These are phyloP conservation scores for Berghia stephanieae DNA, from an alignment of 1,140 invertebrate species.

Conservation along the genomic window DNA sequence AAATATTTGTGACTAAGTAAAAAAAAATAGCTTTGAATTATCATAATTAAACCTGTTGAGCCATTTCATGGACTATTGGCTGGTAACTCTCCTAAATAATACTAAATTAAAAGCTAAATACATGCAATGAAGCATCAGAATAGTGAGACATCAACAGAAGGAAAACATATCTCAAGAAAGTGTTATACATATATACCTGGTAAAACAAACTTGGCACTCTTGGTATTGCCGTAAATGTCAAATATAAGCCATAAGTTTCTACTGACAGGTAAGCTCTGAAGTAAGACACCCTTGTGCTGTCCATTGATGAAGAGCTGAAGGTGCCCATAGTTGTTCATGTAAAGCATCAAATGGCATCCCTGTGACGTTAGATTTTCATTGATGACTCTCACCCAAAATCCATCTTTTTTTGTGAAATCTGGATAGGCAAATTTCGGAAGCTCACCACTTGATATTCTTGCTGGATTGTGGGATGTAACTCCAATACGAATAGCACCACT, in stretches of 20 bases:
- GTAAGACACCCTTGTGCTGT: slow-evolving; percentile 62
- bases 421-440: slow-evolving; percentile 63
- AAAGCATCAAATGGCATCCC: slow-evolving; percentile 59
- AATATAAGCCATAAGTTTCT: slow-evolving; percentile 63
- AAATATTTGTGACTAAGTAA: no score
- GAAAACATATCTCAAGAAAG: not conserved
- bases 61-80: not conserved
- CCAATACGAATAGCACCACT: slow-evolving; percentile 66
- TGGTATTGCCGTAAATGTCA: slow-evolving; percentile 67
- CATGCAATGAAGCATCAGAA: not conserved
- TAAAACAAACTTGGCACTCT: slow-evolving; percentile 58
- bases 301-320: slow-evolving; percentile 66
- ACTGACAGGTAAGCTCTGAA: slow-evolving; percentile 57
- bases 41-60: not conserved
- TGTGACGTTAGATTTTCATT: slow-evolving; percentile 50
- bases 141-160: not conserved
- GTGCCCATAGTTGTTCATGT: slow-evolving; percentile 58
- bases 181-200: slow-evolving; percentile 55
- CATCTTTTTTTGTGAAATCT: slow-evolving; percentile 58
- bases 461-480: slow-evolving; percentile 62
- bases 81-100: not conserved
- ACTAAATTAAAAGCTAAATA: not conserved
- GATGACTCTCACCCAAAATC: slow-evolving; percentile 63
- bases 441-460: slow-evolving; percentile 39
- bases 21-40: not conserved